Conservation (phyloP, 92 coral and sea anemone genomes). For the Palythoa heliodiscus region DNA sequence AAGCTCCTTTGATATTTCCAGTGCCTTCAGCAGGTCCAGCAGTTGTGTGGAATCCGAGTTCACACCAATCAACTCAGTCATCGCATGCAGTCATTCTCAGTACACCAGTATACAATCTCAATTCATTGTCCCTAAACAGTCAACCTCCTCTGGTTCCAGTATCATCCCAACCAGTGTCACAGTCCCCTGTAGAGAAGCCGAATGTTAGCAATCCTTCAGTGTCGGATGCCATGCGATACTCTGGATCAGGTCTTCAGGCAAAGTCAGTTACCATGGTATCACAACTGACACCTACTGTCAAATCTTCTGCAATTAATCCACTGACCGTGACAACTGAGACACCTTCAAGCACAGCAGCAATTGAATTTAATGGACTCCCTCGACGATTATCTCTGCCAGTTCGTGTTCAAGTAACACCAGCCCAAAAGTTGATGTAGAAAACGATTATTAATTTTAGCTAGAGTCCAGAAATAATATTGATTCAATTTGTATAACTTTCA, state of each 20-base stretch:
- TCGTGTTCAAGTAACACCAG: slow-evolving; percentile 25
- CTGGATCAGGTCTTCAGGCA: slow-evolving; percentile 27
- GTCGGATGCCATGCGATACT: background rate
- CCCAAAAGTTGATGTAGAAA: slow-evolving; percentile 7
- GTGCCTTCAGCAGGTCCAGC: slow-evolving; percentile 7
- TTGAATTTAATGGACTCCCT: slow-evolving; percentile 48
- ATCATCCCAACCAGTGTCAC: background rate
- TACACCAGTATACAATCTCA: slow-evolving; percentile 25
- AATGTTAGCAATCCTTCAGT: slow-evolving; percentile 2
- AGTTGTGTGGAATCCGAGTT: slow-evolving; percentile 22
- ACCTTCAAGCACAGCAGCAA: slow-evolving; percentile 38
- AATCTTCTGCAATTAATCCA: slow-evolving; percentile 9
- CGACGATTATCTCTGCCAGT: slow-evolving; percentile 63
- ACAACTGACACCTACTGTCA: slow-evolving; percentile 35
- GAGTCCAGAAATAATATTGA: background rate
- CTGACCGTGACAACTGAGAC: slow-evolving; percentile 52
- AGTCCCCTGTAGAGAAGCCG: background rate
- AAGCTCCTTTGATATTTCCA: slow-evolving; percentile 24
- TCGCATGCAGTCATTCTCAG: slow-evolving; percentile 27
- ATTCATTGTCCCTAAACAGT: background rate
- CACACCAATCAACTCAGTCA: slow-evolving; percentile 1
- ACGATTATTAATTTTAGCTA: slow-evolving; percentile 5
- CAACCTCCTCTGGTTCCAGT: background rate
- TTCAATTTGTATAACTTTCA: background rate
- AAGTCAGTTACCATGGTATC: slow-evolving; percentile 26